phyloP scores from a whole-genome alignment of 2,797 vertebrate genomes.

The Cephalopachus bancanus region DNA sequence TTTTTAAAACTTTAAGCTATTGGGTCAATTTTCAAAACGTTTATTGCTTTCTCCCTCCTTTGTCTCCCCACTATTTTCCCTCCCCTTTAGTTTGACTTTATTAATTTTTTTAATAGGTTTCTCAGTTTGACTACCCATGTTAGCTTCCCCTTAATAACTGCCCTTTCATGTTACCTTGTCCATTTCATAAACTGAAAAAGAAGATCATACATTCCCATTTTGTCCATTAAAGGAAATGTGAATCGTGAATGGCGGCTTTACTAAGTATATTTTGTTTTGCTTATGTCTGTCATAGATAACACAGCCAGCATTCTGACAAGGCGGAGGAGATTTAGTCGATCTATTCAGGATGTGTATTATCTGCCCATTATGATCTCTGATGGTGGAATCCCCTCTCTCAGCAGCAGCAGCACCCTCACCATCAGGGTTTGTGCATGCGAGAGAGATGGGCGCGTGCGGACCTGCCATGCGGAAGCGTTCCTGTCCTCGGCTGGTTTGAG shows the following conservation, averaged over 20 bases:
- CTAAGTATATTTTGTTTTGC: constrained; percentile 71
- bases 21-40: background rate
- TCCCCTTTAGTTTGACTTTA: background rate
- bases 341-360: constrained; percentile 95
- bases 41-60: background rate
- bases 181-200: constrained; percentile 3
- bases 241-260: constrained; percentile 61
- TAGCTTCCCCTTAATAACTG: background rate
- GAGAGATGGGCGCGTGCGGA: constrained; percentile 92
- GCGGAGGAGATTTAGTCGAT: constrained; percentile 94
- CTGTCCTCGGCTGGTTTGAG: constrained; percentile 97
- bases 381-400: constrained; percentile 95
- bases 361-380: constrained; percentile 96
- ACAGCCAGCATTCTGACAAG: constrained; percentile 95
- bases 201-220: background rate
- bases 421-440: constrained; percentile 97
- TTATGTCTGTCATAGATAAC: constrained; percentile 92
- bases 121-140: background rate
- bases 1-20: background rate
- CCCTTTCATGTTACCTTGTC: background rate
- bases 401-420: constrained; percentile 96
- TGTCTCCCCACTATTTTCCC: background rate
- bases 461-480: constrained; percentile 96
- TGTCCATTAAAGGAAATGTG: constrained; percentile 69
- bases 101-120: background rate